Evolutionary conservation across 2,113 vertebrate genomes (phyloP), one percentile per base, ranked within the genome.

Genomic region (Puntigrus tetrazona): DNA sequence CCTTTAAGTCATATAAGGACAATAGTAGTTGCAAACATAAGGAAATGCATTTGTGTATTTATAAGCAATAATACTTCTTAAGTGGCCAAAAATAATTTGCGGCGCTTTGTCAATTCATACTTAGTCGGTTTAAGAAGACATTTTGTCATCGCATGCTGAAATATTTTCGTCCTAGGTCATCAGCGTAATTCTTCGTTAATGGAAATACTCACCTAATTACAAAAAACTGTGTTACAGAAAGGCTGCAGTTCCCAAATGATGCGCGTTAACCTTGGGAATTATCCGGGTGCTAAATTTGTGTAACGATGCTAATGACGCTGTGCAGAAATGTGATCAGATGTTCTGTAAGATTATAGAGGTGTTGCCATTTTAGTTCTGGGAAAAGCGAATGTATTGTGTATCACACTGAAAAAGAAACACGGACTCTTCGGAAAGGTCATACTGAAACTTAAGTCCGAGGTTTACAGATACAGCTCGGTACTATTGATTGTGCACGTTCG

Each of bases 81-180:
- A 10, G n/a, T n/a, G 55, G n/a, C 36, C 34, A 8, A 61, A 41
- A 78, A 78, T 78, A 29, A 31, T 38, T 77, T 78, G 31, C 10
- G 59, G 13, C n/a, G 55, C 20, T 78, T 6, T 63, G n/a, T 78
- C 25, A 43, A 41, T 8, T 18, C 4, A 78, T 78, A 13, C 11
- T 3, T 78, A 41, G n/a, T 22, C 59, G 52, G 34, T 59, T 78
- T 78, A 52, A 59, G 52, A 43, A 7, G 25, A 18, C 36, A 41
- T 61, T 79, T 63, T 7, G 8, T 38, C 22, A 47, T 50, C 43
- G 5, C 61, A 55, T 70, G 13, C 45, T 81, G 61, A 81, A 67
- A 34, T 67, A 50, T 67, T 81, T 81, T 47, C 3, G 1, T 70
- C 36, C 80, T 82, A 70, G 80, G 80, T 82, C 79, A 81, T 69